These are phyloP conservation scores for Nephotettix cincticeps DNA, from an alignment of 1,140 invertebrate species.

Conservation along the genomic window DNA sequence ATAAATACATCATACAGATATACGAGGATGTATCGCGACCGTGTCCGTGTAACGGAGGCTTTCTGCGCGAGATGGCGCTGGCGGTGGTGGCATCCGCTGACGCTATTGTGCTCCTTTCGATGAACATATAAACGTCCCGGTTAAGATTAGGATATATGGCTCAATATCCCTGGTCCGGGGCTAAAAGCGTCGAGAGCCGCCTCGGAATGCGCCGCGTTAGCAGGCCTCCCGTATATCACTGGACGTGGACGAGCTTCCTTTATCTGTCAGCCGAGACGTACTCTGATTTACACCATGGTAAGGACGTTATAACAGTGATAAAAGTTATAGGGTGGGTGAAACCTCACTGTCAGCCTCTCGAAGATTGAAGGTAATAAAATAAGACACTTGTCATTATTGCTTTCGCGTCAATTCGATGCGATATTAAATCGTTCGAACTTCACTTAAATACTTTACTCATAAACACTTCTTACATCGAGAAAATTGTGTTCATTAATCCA, in stretches of 20 bases:
- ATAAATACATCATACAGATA: constrained; percentile 13
- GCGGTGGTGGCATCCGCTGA: background rate
- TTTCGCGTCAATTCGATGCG: no score
- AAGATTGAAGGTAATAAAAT: no score
- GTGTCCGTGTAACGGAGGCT: background rate
- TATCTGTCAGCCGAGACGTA: background rate
- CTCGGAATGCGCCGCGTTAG: background rate
- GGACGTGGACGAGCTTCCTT: background rate
- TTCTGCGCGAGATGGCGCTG: background rate
- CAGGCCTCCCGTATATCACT: background rate
- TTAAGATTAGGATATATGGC: constrained; percentile 2
- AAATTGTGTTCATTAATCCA: no score
- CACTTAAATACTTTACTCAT: no score
- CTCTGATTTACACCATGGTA: background rate
- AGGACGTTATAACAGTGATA: background rate
- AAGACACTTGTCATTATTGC: no score
- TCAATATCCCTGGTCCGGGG: background rate
- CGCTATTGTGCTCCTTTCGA: background rate
- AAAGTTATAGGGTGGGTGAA: background rate
- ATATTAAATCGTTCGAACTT: no score
- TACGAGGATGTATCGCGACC: background rate
- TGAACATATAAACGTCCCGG: background rate
- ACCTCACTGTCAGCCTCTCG: no score
- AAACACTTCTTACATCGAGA: no score
- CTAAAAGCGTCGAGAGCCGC: background rate